Evolutionary conservation across 2,888 invertebrate genomes (phyloP), one percentile per base, ranked within the genome.

Genomic region (Calameuta filiformis): DNA sequence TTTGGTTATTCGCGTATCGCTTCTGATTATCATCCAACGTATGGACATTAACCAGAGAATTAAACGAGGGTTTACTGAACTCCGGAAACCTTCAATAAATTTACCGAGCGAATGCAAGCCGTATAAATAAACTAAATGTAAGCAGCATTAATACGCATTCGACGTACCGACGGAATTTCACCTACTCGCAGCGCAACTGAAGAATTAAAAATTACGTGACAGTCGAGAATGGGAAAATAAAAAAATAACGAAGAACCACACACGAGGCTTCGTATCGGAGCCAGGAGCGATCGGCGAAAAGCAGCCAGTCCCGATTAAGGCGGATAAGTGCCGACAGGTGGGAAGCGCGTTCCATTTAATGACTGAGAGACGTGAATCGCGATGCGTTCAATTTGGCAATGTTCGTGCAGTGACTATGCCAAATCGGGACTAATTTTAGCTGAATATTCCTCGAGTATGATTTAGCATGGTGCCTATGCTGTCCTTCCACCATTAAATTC

Each of bases 51-150:
- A 73, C 40, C 33, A 35, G 75, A 71, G 69, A 37, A 71, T 34
- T 30, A 40, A 73, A 68, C 23, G 68, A 56, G 56, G 77, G 80
- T 81, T 82, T 80, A 80, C 82, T 82, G 81, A 83, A 82, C 79
- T 77, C 79, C 69, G 31, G 56, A 80, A 79, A 82, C 77, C 82
- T 81, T 82, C 81, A 81, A 83, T 83, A 82, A 83, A 83, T 83
- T 79, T 78, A 71, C 76, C 33, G 75, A 78, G 77, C 74, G 77
- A 35, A 77, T 73, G 78, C 68, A 68, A 73, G 68, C 78, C 79
- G 78, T 79, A 80, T 80, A 82, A 83, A 84, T 83, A 83, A 83
- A 83, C 81, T 80, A 76, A 79, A 79, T 79, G 81, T 79, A 79
- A 81, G 82, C 77, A 79, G 76, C 80, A 83, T 81, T 81, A 81